Conservation (phyloP, 2,888 invertebrate species). For the Andrena bicolor region DNA sequence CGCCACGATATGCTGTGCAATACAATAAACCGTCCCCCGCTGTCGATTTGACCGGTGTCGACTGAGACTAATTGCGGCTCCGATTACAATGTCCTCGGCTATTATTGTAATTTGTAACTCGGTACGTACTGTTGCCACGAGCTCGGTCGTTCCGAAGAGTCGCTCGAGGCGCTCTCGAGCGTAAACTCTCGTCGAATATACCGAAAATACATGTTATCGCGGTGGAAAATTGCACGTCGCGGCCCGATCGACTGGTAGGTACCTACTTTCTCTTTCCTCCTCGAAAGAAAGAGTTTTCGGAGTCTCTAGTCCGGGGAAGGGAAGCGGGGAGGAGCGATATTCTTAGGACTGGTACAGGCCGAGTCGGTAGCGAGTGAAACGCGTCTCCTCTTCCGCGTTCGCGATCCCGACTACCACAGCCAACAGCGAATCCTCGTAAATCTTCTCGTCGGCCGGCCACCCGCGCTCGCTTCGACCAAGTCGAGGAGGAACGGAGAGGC, state of each 20-base stretch:
- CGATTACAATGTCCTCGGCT: constrained; percentile 78
- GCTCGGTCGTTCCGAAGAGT: constrained; percentile 12
- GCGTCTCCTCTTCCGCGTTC: constrained; percentile 14
- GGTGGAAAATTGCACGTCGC: constrained; percentile 5
- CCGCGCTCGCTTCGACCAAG: constrained; percentile 54
- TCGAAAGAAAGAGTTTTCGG: constrained; percentile 52
- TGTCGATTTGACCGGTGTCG: constrained; percentile 62
- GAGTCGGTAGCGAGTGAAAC: constrained; percentile 3
- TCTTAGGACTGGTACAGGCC: neutral
- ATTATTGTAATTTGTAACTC: constrained; percentile 77
- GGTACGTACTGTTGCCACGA: constrained; percentile 49
- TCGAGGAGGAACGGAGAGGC: constrained; percentile 18
- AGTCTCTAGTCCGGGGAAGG: constrained; percentile 55
- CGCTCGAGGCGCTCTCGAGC: neutral
- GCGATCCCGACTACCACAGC: constrained; percentile 33
- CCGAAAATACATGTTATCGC: neutral
- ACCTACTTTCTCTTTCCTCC: neutral
- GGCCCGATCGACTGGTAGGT: no score
- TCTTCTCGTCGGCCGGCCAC: constrained; percentile 60
- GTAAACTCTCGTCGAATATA: neutral
- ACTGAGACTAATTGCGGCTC: constrained; percentile 80
- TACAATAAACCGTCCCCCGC: constrained; percentile 69
- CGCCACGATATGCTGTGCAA: constrained; percentile 71
- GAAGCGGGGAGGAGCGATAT: constrained; percentile 39
- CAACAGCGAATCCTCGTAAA: constrained; percentile 38